Evolutionary conservation across 64 coral and sea anemone genomes (phyloP).

Genomic region (Orbicella faveolata): DNA sequence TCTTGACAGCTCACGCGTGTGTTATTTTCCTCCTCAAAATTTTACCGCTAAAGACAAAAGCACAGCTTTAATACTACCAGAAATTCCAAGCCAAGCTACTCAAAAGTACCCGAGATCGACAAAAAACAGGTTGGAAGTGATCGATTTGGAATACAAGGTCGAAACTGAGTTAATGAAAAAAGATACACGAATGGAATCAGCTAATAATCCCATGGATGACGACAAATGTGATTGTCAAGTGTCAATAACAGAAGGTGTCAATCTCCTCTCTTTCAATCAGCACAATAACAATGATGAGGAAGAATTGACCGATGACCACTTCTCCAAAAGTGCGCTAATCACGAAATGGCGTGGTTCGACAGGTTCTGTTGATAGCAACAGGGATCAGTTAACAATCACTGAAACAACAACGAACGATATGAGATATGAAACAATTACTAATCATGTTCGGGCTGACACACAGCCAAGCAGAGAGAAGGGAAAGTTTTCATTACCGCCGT

Average conservation of each 20-base stretch:
- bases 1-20: background rate
- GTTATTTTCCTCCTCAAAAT: background rate
- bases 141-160: background rate
- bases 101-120: background rate
- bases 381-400: background rate
- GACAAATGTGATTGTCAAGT: conserved; percentile 17
- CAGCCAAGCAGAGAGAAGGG: background rate
- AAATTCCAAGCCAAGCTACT: background rate
- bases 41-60: background rate
- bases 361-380: background rate
- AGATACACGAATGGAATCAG: background rate
- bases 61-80: conserved; percentile 1
- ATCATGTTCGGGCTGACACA: background rate
- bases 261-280: background rate
- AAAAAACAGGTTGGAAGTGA: background rate
- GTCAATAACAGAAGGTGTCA: conserved; percentile 1
- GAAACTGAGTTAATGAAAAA: background rate
- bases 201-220: background rate
- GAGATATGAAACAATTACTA: background rate
- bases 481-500: background rate
- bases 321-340: background rate
- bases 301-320: background rate
- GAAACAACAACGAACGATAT: background rate
- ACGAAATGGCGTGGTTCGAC: background rate
- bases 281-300: background rate